Evolutionary conservation across 1,140 invertebrate genomes (phyloP), one percentile per base, ranked within the genome.

Genomic region (Drosophila arawakana): DNA sequence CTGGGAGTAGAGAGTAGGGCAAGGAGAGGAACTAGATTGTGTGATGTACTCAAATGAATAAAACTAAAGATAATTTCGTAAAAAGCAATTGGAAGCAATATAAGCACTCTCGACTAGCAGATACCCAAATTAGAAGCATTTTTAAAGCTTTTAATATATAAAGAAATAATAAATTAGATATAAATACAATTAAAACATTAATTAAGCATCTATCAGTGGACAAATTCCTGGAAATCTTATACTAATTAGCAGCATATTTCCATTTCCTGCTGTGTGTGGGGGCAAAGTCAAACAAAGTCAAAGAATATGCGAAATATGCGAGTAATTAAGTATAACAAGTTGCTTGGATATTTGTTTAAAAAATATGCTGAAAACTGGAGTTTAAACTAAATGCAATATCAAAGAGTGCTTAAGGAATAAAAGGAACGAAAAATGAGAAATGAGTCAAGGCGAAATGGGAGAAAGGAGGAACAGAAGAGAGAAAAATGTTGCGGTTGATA

Each of bases 261-360:
- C 4, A 4, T 13, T 30, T 8, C 7, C 10, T 54, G 5, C 13
- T 25, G 18, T 13, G 35, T 18, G 66, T 7, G 25, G 4, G 41
- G 34, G 34, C 18, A 35, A 37, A 35, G 35, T 47, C 21, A 43
- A 34, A 63, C 67, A 78, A 82, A 82, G 71, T 18, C 35, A 44
- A 13, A 37, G n/a, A 69, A 61, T 21, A 39, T 71, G 52, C 18
- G 9, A 76, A 76, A 61, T 68, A 72, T 72, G 50, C 35, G 13
- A 65, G 39, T 49, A 82, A 79, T 72, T 82, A 84, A n/a, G 37
- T 10, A 49, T 30, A 8, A 35, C 39, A 47, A 62, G 65, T 63
- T 18, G 46, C 15, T 21, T 39, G 55, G 43, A 57, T 52, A 70
- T 73, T 47, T 18, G 74, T 39, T 41, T 58, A 49, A 18, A 66